These are phyloP conservation scores for Mus caroli DNA, from an alignment of 2,797 vertebrate genomes.

Conservation along the genomic window DNA sequence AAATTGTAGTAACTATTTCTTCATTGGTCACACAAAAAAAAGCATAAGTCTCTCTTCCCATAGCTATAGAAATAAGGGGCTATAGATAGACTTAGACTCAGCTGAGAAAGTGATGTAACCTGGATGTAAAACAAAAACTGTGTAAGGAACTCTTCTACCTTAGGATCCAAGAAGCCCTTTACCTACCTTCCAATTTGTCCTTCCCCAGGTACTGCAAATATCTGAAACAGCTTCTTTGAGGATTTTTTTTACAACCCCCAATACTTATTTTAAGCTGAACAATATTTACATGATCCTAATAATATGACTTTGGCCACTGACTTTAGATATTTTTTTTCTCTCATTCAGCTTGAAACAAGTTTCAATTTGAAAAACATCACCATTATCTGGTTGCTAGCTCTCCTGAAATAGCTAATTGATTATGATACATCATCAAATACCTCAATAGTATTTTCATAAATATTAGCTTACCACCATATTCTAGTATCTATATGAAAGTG, in stretches of 20 bases:
- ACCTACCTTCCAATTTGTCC: neutral
- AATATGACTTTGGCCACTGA: neutral
- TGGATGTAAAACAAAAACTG: neutral
- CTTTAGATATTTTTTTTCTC: neutral
- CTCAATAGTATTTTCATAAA: neutral
- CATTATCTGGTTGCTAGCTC: neutral
- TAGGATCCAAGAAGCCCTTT: neutral
- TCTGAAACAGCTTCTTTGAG: neutral
- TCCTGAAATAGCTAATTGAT: neutral
- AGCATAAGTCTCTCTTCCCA: rapidly evolving
- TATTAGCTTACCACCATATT: neutral
- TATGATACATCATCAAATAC: neutral
- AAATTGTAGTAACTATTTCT: neutral
- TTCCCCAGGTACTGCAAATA: neutral
- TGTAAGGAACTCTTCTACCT: rapidly evolving
- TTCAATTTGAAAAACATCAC: neutral
- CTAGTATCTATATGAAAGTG: neutral
- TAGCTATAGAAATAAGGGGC: too few species aligned
- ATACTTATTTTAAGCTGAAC: neutral
- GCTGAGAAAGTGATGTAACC: neutral
- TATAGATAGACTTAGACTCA: too few species aligned
- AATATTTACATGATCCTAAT: neutral
- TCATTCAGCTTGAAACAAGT: neutral
- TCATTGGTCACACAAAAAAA: too few species aligned
- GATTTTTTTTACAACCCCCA: neutral